phyloP scores from a whole-genome alignment of 2,113 vertebrate species.

The Protobothrops flavoviridis region DNA sequence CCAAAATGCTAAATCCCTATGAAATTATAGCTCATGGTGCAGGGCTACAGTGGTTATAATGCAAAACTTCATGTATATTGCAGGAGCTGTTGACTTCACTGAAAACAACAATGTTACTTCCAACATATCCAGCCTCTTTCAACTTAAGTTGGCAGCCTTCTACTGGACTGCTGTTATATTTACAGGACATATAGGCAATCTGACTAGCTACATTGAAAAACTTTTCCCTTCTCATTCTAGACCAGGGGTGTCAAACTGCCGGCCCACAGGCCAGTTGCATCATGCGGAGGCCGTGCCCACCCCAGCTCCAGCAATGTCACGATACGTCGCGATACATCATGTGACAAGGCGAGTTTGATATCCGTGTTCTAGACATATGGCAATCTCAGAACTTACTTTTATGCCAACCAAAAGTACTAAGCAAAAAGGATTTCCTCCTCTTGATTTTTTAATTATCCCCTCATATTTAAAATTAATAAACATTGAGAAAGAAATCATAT shows the following conservation, averaged over 20 bases:
- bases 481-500: background rate
- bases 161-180: background rate
- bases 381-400: background rate
- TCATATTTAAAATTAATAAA: background rate
- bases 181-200: background rate
- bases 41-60: background rate
- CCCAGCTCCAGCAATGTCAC: too few species aligned
- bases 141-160: background rate
- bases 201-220: background rate
- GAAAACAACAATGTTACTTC: background rate
- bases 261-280: too few species aligned
- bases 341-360: too few species aligned
- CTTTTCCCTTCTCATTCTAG: background rate
- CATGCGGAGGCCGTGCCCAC: too few species aligned
- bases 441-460: background rate
- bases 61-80: background rate
- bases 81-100: background rate
- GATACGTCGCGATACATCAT: too few species aligned
- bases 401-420: background rate
- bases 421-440: background rate
- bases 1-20: background rate
- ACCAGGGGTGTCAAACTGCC: too few species aligned
- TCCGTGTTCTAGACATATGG: background rate
- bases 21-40: background rate
- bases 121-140: background rate